phyloP scores from a whole-genome alignment of 2,113 vertebrate genomes.

The Cynopterus brachyotis region DNA sequence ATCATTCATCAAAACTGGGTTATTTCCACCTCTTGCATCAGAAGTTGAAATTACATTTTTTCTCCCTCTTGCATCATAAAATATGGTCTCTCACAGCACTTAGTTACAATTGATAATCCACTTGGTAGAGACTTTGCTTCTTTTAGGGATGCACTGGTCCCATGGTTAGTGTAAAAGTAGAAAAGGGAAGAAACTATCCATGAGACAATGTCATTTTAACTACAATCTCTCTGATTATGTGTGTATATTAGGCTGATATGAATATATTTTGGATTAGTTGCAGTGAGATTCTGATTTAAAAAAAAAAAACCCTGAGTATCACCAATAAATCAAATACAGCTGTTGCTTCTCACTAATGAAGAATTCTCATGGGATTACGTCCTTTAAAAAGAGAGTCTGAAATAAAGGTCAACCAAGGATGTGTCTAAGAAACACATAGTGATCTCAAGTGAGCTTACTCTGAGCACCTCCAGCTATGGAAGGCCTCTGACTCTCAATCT shows the following conservation, averaged over 20 bases:
- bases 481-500: constrained; percentile 54
- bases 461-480: constrained; percentile 51
- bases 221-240: background rate
- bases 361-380: background rate
- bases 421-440: constrained; percentile 5
- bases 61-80: constrained; percentile 66
- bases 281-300: constrained; percentile 5
- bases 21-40: constrained; percentile 81
- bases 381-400: constrained; percentile 14
- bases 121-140: background rate
- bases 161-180: constrained; percentile 33
- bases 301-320: background rate
- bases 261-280: constrained; percentile 7
- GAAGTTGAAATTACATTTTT: constrained; percentile 53
- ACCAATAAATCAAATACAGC: background rate
- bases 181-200: constrained; percentile 27
- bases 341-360: constrained; percentile 25
- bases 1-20: constrained; percentile 75
- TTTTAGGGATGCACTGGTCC: background rate
- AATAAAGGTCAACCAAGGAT: constrained; percentile 48
- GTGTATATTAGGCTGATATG: background rate
- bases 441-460: constrained; percentile 7
- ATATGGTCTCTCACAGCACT: background rate
- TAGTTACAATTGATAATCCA: constrained; percentile 10
- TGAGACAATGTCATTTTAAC: constrained; percentile 19